phyloP scores from a whole-genome alignment of 2,797 vertebrate species.

The Dromococcyx pavoninus region DNA sequence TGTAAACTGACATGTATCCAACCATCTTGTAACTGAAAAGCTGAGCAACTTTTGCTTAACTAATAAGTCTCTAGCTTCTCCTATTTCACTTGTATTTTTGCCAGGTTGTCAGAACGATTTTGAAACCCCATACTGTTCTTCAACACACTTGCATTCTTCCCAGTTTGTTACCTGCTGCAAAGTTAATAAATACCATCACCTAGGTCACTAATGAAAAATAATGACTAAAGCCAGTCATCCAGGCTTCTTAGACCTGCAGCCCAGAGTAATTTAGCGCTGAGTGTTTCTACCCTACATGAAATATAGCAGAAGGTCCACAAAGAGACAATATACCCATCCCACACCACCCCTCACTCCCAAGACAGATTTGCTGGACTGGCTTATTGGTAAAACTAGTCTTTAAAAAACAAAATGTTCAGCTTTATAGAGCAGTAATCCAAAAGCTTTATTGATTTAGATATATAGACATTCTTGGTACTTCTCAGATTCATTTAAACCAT shows the following conservation, averaged over 20 bases:
- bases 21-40: background rate
- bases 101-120: background rate
- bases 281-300: background rate
- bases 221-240: background rate
- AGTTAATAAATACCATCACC: background rate
- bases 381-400: background rate
- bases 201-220: background rate
- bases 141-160: background rate
- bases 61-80: background rate
- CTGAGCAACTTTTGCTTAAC: background rate
- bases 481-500: background rate
- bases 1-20: background rate
- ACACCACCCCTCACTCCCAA: accelerated
- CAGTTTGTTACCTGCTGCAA: background rate
- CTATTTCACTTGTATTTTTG: background rate
- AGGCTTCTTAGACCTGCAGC: background rate
- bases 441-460: background rate
- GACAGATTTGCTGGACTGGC: background rate
- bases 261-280: background rate
- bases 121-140: background rate
- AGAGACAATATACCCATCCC: background rate
- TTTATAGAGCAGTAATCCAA: background rate
- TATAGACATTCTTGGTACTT: background rate
- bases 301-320: background rate
- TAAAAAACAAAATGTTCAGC: background rate